Conservation (phyloP, 2,888 invertebrate genomes). For the Kuschelorhynchus macadamiae region DNA sequence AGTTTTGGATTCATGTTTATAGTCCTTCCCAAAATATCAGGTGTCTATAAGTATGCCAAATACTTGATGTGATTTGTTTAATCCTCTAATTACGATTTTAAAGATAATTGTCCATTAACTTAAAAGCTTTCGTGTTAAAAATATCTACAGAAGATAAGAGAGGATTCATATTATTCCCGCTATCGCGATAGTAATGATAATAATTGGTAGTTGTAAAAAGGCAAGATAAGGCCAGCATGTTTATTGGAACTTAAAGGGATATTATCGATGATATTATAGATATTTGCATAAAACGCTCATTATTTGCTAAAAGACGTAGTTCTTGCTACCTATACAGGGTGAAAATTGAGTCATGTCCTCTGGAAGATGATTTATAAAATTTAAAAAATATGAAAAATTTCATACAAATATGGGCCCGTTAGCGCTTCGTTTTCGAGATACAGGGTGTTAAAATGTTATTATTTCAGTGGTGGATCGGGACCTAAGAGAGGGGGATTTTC, state of each 20-base stretch:
- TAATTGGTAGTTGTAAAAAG: slow-evolving; percentile 25
- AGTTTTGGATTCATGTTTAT: too few relatives aligned
- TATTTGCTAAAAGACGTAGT: too few relatives aligned
- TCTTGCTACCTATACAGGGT: too few relatives aligned
- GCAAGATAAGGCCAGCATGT: slow-evolving; percentile 19
- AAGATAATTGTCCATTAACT: slow-evolving; percentile 43
- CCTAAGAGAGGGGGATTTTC: too few relatives aligned
- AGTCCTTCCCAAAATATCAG: too few relatives aligned
- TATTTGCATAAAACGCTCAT: slow-evolving; percentile 1
- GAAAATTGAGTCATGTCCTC: too few relatives aligned
- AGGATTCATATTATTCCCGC: slow-evolving; percentile 25
- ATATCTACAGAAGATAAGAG: slow-evolving; percentile 27
- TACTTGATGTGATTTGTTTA: slow-evolving; percentile 19
- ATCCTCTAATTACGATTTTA: slow-evolving; percentile 31
- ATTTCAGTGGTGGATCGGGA: too few relatives aligned
- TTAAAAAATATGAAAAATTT: too few relatives aligned
- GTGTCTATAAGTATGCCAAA: slow-evolving; percentile 4
- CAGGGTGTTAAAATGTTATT: too few relatives aligned
- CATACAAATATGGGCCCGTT: too few relatives aligned
- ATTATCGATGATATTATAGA: slow-evolving; percentile 9
- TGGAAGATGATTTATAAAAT: too few relatives aligned
- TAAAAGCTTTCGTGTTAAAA: slow-evolving; percentile 30
- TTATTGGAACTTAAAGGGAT: slow-evolving; percentile 17
- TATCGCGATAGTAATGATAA: slow-evolving; percentile 32
- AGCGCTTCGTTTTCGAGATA: too few relatives aligned